Conservation (phyloP, 2,797 vertebrate genomes). For the Luscinia luscinia region DNA sequence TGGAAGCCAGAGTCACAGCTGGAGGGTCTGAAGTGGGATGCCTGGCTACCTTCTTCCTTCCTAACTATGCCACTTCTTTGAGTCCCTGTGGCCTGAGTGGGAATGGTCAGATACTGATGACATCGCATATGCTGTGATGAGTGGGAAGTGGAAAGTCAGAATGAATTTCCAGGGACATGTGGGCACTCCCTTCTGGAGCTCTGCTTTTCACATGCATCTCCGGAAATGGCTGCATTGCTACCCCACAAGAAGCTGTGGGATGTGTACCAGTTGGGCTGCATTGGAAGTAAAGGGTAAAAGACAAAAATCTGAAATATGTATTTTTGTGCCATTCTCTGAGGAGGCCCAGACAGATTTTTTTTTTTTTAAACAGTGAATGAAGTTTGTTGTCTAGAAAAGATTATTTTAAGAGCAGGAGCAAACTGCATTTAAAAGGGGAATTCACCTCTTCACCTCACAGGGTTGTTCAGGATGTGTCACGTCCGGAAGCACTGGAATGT, state of each 20-base stretch:
- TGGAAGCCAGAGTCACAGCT: neutral
- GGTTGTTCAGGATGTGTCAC: neutral
- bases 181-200: neutral
- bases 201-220: neutral
- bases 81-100: neutral
- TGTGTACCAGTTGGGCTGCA: neutral
- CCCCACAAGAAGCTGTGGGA: neutral
- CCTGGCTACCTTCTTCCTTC: neutral
- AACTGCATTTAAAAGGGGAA: neutral
- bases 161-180: neutral
- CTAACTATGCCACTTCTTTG: accelerated
- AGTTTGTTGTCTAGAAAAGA: neutral
- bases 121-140: neutral
- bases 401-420: neutral
- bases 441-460: neutral
- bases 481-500: neutral
- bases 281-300: neutral
- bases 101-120: neutral
- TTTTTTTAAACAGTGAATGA: neutral
- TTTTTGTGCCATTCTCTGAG: neutral
- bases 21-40: accelerated
- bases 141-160: neutral
- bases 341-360: neutral
- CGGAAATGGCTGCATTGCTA: neutral
- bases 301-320: neutral